These are phyloP conservation scores for Goniozus legneri DNA, from an alignment of 1,140 invertebrate species.

Conservation along the genomic window DNA sequence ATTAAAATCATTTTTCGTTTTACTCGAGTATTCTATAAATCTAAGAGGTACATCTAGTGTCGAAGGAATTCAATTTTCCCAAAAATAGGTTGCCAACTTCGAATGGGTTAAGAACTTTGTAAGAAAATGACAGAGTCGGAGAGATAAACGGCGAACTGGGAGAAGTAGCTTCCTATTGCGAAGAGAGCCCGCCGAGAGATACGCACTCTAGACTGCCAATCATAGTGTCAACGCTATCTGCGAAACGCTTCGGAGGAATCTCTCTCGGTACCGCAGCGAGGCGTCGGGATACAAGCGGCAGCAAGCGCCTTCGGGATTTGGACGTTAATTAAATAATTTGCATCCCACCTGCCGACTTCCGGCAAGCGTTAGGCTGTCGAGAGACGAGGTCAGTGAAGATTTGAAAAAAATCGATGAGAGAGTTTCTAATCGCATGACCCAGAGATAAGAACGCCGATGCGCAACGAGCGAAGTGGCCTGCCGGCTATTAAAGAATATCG, in stretches of 20 bases:
- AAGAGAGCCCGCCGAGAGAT: constrained; percentile 10
- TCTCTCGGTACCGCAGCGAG: constrained; percentile 14
- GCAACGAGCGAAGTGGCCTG: too few species aligned
- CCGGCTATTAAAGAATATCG: too few species aligned
- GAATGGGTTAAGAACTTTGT: too few species aligned
- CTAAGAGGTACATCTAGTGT: too few species aligned
- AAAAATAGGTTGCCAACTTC: too few species aligned
- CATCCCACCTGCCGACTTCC: constrained; percentile 38
- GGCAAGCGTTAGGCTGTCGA: constrained; percentile 23
- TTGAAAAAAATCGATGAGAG: too few species aligned
- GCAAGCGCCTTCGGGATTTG: constrained; percentile 18
- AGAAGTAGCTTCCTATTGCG: too few species aligned
- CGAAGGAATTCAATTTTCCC: too few species aligned
- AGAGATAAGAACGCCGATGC: constrained; percentile 16
- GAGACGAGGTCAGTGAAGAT: constrained; percentile 11
- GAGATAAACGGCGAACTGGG: too few species aligned
- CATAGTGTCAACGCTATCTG: constrained; percentile 40
- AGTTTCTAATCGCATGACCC: constrained; percentile 14
- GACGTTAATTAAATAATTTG: constrained; percentile 50
- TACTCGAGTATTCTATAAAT: too few species aligned
- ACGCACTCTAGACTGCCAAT: constrained; percentile 32
- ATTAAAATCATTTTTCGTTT: too few species aligned
- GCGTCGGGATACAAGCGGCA: neutral
- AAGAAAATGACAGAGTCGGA: too few species aligned
- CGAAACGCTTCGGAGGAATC: constrained; percentile 9